Base-by-base conservation (phyloP, 2,113 vertebrate species). In the Cairina moschata region DNA sequence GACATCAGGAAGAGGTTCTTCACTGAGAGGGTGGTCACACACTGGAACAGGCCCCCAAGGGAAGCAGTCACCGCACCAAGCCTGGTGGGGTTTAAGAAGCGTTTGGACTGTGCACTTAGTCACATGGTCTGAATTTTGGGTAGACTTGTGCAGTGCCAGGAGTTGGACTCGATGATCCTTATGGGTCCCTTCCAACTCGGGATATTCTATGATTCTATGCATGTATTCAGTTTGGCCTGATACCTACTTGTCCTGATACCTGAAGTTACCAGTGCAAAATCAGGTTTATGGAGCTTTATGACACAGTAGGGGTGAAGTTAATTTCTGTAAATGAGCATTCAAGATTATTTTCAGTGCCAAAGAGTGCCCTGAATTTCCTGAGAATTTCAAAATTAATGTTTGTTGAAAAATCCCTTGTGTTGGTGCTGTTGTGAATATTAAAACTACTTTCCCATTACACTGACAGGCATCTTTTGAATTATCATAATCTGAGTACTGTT, bases 401-500 rank as follows among this genome's bases (percentile, higher is more conserved):
- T 73, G 9, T 26, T 74, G 55, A 72, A 80, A 86, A 91, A 52
- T 26, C 4, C 4, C n/a, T 32, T 42, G 22, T 73, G 44, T 65
- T 80, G 14, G 66, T 81, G 52, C 17, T 56, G 23, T 72, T 78
- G 15, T 58, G 60, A 63, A 55, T 67, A 25, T 40, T 58, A 89
- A 81, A 87, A 78, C 17, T n/a, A 18, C 0, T 3, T 44, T 75
- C n/a, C 3, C 62, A 0, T 78, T 71, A 29, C 31, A n/a, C 16
- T 66, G 54, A 52, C 25, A 90, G 81, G 56, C 90, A 56, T 74
- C 44, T 88, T 88, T 93, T 75, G 71, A 42, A 52, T 95, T 91
- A 86, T 82, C 77, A 68, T 88, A 91, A 79, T 92, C 75, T 92
- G 73, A 73, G 85, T 92, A 80, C 56, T 78, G 86, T 4, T 96